These are phyloP conservation scores for Phrynosoma blainvillii DNA, from an alignment of 2,113 vertebrate species.

Conservation along the genomic window DNA sequence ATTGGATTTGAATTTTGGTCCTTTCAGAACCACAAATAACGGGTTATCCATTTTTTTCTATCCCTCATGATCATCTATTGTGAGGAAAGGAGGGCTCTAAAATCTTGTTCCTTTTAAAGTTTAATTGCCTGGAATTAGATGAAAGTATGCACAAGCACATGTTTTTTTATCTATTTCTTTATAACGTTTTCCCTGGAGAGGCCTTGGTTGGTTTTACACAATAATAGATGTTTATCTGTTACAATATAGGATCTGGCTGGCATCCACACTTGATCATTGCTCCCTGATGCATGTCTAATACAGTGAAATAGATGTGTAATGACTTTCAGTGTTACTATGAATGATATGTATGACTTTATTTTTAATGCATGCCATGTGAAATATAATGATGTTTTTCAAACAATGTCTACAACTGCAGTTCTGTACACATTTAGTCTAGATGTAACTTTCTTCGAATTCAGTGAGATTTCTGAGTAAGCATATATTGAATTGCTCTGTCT, in stretches of 20 bases:
- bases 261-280: not conserved
- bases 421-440: not conserved
- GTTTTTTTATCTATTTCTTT: not conserved
- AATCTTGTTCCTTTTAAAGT: not conserved
- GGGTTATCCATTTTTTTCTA: not conserved
- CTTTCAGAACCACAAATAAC: not conserved
- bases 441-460: not conserved
- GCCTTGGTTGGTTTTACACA: not conserved
- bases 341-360: not conserved
- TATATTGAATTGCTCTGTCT: not conserved
- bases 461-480: not conserved
- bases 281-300: not conserved
- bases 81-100: too few relatives aligned
- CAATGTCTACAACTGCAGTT: not conserved
- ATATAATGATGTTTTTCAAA: not conserved
- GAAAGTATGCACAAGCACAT: not conserved
- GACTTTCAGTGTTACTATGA: not conserved
- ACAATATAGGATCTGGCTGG: not conserved
- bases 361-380: not conserved
- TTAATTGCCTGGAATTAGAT: not conserved
- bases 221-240: not conserved
- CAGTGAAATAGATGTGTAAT: not conserved
- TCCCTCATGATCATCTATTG: too few relatives aligned
- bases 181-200: not conserved
- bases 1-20: not conserved